A percentile compares a stretch with the other conserved stretches of the same genome.
Evolutionary conservation across 2,888 invertebrate genomes (phyloP).

Genomic region (Rotaria sp.): DNA sequence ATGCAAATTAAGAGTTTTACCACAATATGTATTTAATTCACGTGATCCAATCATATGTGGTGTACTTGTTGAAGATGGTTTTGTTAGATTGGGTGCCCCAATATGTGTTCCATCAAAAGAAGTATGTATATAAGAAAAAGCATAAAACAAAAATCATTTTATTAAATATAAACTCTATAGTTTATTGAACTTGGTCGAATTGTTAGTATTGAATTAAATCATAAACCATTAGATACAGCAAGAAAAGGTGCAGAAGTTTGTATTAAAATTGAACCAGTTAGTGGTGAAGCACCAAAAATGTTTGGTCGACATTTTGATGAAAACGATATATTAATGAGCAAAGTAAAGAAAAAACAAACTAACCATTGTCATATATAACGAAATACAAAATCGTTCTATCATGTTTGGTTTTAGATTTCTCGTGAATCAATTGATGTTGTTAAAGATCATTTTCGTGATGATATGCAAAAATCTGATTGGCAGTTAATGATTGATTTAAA

Average conservation of each 20-base stretch:
- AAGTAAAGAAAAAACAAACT: conserved; percentile 48
- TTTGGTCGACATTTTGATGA: conserved; percentile 95
- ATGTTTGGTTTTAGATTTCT: conserved; percentile 69
- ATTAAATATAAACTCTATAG: conserved; percentile 59
- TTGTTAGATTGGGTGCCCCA: conserved; percentile 89
- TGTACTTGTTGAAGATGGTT: conserved; percentile 86
- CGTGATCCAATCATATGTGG: conserved; percentile 95
- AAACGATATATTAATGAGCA: conserved; percentile 85
- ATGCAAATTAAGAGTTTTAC: conserved; percentile 74
- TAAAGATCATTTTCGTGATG: conserved; percentile 96
- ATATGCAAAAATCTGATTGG: conserved; percentile 93
- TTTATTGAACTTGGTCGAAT: conserved; percentile 86
- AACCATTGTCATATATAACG: not conserved
- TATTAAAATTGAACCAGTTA: conserved; percentile 82
- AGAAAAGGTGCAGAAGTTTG: conserved; percentile 69
- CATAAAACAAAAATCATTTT: not conserved
- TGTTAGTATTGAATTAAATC: conserved; percentile 87
- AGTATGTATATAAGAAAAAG: conserved; percentile 13
- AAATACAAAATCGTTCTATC: not conserved
- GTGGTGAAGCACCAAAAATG: conserved; percentile 97
- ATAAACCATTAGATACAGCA: conserved; percentile 86
- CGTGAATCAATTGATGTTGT: conserved; percentile 96
- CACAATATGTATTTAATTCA: conserved; percentile 91
- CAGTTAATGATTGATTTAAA: conserved; percentile 95
- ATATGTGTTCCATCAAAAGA: conserved; percentile 67